Evolutionary conservation across 1,140 invertebrate genomes (phyloP), one percentile per base, ranked within the genome.

Genomic region (Tribolium madens): DNA sequence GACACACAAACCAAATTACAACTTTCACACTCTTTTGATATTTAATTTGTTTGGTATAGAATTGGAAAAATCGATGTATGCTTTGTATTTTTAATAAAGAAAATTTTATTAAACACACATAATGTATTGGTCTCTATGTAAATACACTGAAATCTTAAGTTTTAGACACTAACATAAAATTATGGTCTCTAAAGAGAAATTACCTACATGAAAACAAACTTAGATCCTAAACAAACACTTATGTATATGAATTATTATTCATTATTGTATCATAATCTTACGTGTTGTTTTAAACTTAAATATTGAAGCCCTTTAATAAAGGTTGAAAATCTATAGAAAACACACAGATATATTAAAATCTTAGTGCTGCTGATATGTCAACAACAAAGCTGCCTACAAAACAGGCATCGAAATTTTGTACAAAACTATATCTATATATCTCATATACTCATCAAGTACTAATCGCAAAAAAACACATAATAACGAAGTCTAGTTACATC

Each of bases 1-100:
- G 79, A 81, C 78, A 82, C 83, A 80, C 82, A 84, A 79, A 81
- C 76, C 80, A 79, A 78, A 72, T 81, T 80, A 82, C 71, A 69
- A 74, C 81, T 80, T 79, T 83, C 83, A 81, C 75, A 80, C 80
- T 81, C 70, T 46, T 73, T 64, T 73, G 13, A 69, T n/a, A n/a
- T n/a, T n/a, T n/a, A n/a, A n/a, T n/a, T n/a, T n/a, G n/a, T n/a
- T n/a, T n/a, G n/a, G n/a, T n/a, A n/a, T n/a, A n/a, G 21, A 57
- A 18, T 21, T 26, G 52, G 18, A 57, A 57, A 57, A 57, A 57
- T n/a, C 52, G 18, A 57, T 1, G 1, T 57, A 1, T 21, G 18
- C 2, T 64, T 64, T 64, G 12, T 12, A 64, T 13, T 33, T 42
- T 64, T 12, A 64, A 64, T 64, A 64, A 64, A 64, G 70, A 72